Base-by-base conservation (phyloP, 1,140 invertebrate genomes). In the Sycophaga agraensis region DNA sequence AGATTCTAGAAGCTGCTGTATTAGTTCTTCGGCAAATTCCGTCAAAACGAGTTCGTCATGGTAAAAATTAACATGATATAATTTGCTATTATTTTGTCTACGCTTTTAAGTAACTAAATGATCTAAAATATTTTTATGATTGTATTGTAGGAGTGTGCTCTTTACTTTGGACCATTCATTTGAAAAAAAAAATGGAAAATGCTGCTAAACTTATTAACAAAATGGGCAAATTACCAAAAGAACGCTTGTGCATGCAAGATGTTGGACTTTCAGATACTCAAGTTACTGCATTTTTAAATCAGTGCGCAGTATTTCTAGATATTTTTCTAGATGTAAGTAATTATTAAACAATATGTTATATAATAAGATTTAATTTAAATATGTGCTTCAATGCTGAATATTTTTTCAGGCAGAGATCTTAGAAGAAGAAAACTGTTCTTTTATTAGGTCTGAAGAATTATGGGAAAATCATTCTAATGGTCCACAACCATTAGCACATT, bases 151-250 rank as follows among this genome's bases (percentile, higher is more conserved):
- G 87, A 37, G 82, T 94, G 8, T 92, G 89, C 69, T 88, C 86
- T 61, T 84, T 97, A 69, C 82, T 96, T 63, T 98, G 94, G 94
- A 89, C 89, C 48, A 89, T 91, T 54, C 92, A 93, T 70, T 76
- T 95, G 21, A 87, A 88, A 68, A 88, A 89, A 70, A 81, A 85
- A 22, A 87, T 94, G 71, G 89, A 93, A 80, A 79, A 84, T 1
- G 80, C 85, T 19, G 87, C 88, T 19, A 88, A 89, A 68, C 79
- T 97, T 2, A 89, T 96, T 39, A 93, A 96, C 67, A 96, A 95
- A 82, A 86, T 91, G 11, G 93, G 93, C 11, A 93, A 91, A 79
- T 77, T 92, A 53, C 92, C 92, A 0, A 94, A 93, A 78, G 93
- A 94, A 70, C 84, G 89, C 65, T 81, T 94, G 37, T 91, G 88